These are phyloP conservation scores for Cynopterus brachyotis DNA, from an alignment of 2,113 vertebrate species.

Conservation along the genomic window DNA sequence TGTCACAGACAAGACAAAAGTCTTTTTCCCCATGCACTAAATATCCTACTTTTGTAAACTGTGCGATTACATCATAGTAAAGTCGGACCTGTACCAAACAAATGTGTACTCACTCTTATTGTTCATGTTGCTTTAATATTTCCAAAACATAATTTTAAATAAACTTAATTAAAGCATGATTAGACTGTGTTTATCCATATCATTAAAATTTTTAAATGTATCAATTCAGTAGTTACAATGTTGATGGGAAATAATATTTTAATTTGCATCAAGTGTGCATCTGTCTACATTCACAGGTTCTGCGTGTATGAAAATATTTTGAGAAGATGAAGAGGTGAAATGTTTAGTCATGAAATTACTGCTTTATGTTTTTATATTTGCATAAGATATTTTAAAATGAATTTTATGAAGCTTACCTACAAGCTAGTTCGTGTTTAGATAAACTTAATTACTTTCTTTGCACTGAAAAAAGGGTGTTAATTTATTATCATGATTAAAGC, in stretches of 20 bases:
- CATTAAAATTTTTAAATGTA: not conserved
- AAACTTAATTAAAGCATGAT: not conserved
- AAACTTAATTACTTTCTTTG: slow-evolving; percentile 57
- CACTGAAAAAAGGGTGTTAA: slow-evolving; percentile 17
- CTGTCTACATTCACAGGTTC: slow-evolving; percentile 37
- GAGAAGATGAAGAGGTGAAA: slow-evolving; percentile 31
- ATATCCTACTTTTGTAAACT: slow-evolving; percentile 64
- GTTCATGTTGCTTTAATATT: slow-evolving; percentile 48
- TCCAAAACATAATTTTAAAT: slow-evolving; percentile 42
- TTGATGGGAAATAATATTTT: slow-evolving; percentile 25
- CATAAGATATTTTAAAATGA: slow-evolving; percentile 66
- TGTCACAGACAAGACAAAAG: slow-evolving; percentile 42
- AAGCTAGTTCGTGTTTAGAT: not conserved
- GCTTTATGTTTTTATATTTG: slow-evolving; percentile 49
- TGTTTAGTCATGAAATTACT: not conserved
- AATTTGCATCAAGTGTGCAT: slow-evolving; percentile 30
- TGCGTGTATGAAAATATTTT: not conserved
- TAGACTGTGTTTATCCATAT: not conserved
- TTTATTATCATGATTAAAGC: slow-evolving; percentile 49
- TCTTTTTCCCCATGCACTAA: not conserved
- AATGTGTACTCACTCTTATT: slow-evolving; percentile 51
- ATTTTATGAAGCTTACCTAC: slow-evolving; percentile 61
- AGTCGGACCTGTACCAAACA: slow-evolving; percentile 57
- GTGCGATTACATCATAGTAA: slow-evolving; percentile 68
- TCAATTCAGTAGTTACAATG: not conserved